Evolutionary conservation across 2,797 vertebrate species (phyloP).

Genomic region (Luscinia megarhynchos): DNA sequence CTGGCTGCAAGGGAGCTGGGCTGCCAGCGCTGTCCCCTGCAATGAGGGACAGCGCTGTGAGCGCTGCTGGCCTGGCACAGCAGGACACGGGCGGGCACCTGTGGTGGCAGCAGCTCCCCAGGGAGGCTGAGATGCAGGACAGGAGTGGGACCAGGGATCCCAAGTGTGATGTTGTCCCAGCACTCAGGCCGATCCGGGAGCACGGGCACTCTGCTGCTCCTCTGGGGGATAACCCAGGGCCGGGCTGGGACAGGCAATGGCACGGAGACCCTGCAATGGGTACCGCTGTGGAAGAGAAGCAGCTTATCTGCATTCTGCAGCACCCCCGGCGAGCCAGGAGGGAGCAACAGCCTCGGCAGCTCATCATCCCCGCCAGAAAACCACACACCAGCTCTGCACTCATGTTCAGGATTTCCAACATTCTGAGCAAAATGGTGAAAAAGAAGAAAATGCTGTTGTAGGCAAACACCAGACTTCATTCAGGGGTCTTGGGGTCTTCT

Average conservation of each 20-base stretch:
- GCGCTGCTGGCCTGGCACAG: not conserved
- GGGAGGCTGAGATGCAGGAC: not conserved
- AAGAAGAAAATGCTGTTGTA: not conserved
- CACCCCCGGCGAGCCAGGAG: fast-evolving
- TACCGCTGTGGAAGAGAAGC: not conserved
- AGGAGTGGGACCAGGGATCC: not conserved
- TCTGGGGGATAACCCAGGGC: not conserved
- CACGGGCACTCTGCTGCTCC: fast-evolving
- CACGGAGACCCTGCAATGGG: not conserved
- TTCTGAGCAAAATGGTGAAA: not conserved
- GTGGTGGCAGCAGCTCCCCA: not conserved
- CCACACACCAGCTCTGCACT: not conserved
- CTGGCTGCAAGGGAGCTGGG: not conserved
- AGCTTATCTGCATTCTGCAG: slow-evolving; percentile 26
- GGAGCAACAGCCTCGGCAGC: fast-evolving
- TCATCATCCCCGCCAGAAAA: not conserved
- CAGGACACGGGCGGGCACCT: not conserved
- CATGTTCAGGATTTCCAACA: fast-evolving
- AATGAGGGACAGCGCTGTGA: not conserved
- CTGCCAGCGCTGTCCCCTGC: not conserved
- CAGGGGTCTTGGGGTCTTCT: not conserved
- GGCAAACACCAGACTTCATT: not conserved
- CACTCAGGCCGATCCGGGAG: not conserved
- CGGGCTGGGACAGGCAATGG: not conserved
- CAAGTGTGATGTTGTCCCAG: not conserved